Evolutionary conservation across 2,888 invertebrate species (phyloP).

Genomic region (Bellardia pandia): DNA sequence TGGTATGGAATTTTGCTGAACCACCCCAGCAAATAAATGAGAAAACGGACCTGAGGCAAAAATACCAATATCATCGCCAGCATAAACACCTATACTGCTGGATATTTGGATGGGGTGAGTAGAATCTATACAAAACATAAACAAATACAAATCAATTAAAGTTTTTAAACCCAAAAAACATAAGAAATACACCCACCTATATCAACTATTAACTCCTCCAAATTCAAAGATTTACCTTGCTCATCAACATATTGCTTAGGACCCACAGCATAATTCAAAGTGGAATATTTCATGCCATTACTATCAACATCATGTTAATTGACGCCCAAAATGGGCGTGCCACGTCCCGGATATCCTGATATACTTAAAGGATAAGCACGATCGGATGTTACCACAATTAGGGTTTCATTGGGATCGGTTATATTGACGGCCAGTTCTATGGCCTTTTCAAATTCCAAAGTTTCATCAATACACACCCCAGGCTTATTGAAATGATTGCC

Average conservation of each 20-base stretch:
- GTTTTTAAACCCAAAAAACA: background rate
- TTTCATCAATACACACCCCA: constrained; percentile 89
- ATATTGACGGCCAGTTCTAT: constrained; percentile 86
- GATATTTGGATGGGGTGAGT: constrained; percentile 78
- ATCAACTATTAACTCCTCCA: constrained; percentile 27
- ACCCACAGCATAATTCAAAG: constrained; percentile 90
- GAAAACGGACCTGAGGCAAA: constrained; percentile 91
- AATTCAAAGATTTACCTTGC: constrained; percentile 77
- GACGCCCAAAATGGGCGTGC: constrained; percentile 85
- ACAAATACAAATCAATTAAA: background rate
- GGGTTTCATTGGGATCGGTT: constrained; percentile 88
- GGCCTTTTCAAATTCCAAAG: constrained; percentile 90
- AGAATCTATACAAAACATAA: constrained; percentile 1
- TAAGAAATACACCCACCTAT: too few relatives aligned
- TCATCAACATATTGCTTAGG: constrained; percentile 82
- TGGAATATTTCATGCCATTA: constrained; percentile 86
- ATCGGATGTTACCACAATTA: constrained; percentile 91
- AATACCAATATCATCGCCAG: constrained; percentile 91
- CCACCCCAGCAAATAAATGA: constrained; percentile 90
- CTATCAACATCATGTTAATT: constrained; percentile 76
- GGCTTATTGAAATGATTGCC: constrained; percentile 89
- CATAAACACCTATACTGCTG: constrained; percentile 87
- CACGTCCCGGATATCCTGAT: constrained; percentile 88
- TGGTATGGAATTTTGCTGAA: constrained; percentile 91
- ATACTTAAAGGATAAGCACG: constrained; percentile 91